Base-by-base conservation (phyloP, 2,797 vertebrate species). In the Characodon lateralis region DNA sequence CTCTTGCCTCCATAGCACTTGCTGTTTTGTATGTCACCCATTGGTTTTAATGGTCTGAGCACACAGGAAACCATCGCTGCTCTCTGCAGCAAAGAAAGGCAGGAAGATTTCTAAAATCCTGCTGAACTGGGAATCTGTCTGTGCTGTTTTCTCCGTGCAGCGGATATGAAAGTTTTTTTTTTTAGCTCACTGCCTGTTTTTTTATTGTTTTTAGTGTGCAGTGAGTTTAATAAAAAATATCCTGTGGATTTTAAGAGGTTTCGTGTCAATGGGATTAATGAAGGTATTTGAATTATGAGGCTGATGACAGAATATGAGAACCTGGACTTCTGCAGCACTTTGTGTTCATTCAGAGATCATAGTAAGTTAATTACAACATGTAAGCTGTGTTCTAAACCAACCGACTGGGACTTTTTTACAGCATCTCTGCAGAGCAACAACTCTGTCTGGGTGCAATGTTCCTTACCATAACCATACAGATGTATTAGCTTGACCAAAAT, bases 31-130 rank as follows among this genome's bases (percentile, higher is more conserved):
- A 26, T 26, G 81, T 82, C 48, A 9, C 72, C 53, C 53, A 18
- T 81, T 51, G 16, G 69, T 82, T 76, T 81, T 69, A 46, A 71
- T 48, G 35, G 43, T 74, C 71, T 82, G 73, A 83, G 43, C 53
- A 31, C 41, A 71, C 13, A 50, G 43, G 63, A 68, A 35, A 22
- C 73, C 26, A 6, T 28, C 14, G 0, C 69, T 48, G 24, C 18
- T 58, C 35, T 48, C 28, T n/a, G 24, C 61, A 0, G 4, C 6
- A 39, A 46, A 43, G 39, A 68, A 58, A 73, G 24, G 35, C 72
- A 58, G 43, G 4, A 28, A 24, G 31, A 56, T 63, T 48, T 61
- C 35, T 48, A 14, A 69, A 70, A 48, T 16, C 31, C 68, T 76
- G 41, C 3, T 51, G 63, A 1, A 26, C 24, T 56, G 41, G 77